Conservation (phyloP, 2,797 vertebrate genomes). For the Pipistrellus kuhlii region DNA sequence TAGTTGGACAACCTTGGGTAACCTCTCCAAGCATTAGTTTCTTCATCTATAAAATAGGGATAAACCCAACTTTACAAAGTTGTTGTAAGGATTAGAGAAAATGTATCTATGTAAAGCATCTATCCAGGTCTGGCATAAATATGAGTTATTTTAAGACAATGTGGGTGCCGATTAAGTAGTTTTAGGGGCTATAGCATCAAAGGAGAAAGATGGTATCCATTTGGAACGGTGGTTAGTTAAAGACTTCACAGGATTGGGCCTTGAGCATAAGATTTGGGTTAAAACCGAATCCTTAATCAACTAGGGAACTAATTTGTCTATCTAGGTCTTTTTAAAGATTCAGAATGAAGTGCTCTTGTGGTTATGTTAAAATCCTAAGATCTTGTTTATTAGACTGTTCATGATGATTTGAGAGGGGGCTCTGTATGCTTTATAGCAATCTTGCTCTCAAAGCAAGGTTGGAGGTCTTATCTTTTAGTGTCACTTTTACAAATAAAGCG, state of each 20-base stretch:
- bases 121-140: constrained; percentile 1
- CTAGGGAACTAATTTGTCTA: not conserved
- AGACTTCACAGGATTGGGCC: not conserved
- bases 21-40: not conserved
- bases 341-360: not conserved
- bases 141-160: constrained; percentile 2
- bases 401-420: not conserved
- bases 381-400: not conserved
- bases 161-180: not conserved
- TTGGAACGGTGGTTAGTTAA: constrained; percentile 38
- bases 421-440: not conserved
- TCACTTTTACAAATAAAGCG: constrained; percentile 10
- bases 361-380: constrained; percentile 5
- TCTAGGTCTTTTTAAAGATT: constrained; percentile 14
- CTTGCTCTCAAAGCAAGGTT: constrained; percentile 2
- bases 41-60: not conserved
- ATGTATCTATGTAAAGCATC: not conserved
- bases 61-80: constrained; percentile 2
- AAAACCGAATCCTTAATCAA: not conserved
- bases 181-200: not conserved
- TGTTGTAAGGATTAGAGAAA: constrained; percentile 31
- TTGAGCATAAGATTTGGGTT: not conserved
- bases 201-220: not conserved
- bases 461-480: not conserved
- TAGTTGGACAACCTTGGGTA: not conserved